phyloP scores from a whole-genome alignment of 2,113 vertebrate species.

The Xenopus tropicalis region UCB_Xtro_10.0 CM004447.2:7916001-7916500 shows the following conservation, averaged over 20 bases:
- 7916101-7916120: not conserved
- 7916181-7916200: slow-evolving; percentile 20
- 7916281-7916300: not conserved
- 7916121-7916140: not conserved
- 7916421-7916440: not conserved
- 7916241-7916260: not conserved
- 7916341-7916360: not conserved
- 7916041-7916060: too few relatives aligned
- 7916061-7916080: not conserved
- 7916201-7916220: not conserved
- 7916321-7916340: not conserved
- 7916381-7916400: not conserved
- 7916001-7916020: too few relatives aligned
- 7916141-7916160: slow-evolving; percentile 7
- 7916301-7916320: not conserved
- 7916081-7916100: not conserved
- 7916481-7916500: too few relatives aligned
- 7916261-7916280: not conserved
- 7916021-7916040: too few relatives aligned
- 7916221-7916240: slow-evolving; percentile 4
- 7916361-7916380: not conserved
- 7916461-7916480: not conserved
- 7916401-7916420: not conserved
- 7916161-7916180: not conserved
- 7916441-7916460: not conserved